Conservation (phyloP, 2,113 vertebrate genomes). For the Megalops atlanticus region DNA sequence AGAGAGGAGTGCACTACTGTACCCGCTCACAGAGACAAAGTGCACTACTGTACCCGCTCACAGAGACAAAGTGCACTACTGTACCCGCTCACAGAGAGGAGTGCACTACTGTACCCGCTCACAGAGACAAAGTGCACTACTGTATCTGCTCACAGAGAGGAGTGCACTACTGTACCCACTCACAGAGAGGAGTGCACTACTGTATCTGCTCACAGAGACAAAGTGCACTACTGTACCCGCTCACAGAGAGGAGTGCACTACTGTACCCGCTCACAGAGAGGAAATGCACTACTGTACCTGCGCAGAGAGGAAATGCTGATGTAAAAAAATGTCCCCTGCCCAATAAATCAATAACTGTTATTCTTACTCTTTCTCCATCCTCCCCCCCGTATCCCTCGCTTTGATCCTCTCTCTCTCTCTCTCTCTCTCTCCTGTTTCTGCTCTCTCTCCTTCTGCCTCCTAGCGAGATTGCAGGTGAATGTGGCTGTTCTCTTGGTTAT, state of each 20-base stretch:
- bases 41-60: not conserved
- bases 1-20: not conserved
- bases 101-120: not conserved
- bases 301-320: conserved; percentile 46
- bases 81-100: not conserved
- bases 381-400: too few species aligned
- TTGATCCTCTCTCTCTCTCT: not conserved
- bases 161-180: not conserved
- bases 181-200: not conserved
- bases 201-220: not conserved
- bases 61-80: not conserved
- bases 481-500: not conserved
- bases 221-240: not conserved
- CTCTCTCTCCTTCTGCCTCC: too few species aligned
- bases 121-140: not conserved
- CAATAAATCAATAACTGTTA: conserved; percentile 31
- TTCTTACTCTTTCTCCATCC: conserved; percentile 55
- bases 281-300: conserved; percentile 28
- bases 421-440: not conserved
- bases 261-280: not conserved
- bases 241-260: not conserved
- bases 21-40: not conserved
- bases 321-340: too few species aligned
- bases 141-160: not conserved
- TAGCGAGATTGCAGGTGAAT: not conserved